phyloP scores from a whole-genome alignment of 2,888 invertebrate species.

The Carabus problematicus region DNA sequence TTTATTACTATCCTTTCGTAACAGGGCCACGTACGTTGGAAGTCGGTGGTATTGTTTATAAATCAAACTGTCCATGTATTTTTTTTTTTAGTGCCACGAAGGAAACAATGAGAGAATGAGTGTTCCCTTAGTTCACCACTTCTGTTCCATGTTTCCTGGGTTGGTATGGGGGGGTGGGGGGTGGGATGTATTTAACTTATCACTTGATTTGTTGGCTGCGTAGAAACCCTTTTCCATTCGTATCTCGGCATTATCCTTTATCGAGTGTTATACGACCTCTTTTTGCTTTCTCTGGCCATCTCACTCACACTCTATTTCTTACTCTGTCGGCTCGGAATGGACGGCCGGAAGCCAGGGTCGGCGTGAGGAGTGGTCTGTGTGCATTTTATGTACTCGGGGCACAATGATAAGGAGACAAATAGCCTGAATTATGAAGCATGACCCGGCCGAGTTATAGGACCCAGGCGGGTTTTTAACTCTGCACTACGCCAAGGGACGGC shows the following conservation, averaged over 20 bases:
- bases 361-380: not conserved
- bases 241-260: constrained; percentile 6
- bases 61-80: constrained; percentile 1
- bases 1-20: not conserved
- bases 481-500: not conserved
- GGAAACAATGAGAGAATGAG: no score
- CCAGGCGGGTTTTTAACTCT: constrained; percentile 31
- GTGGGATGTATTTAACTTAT: constrained; percentile 1
- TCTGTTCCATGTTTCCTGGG: not conserved
- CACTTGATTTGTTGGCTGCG: constrained; percentile 3
- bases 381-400: constrained; percentile 15
- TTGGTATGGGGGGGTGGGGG: not conserved
- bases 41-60: constrained; percentile 4
- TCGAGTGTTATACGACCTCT: not conserved
- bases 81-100: no score
- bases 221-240: constrained; percentile 1
- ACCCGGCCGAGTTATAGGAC: constrained; percentile 23
- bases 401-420: constrained; percentile 33
- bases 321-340: constrained; percentile 1
- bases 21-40: not conserved
- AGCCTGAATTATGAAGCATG: constrained; percentile 28
- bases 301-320: not conserved
- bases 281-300: not conserved
- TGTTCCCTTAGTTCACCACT: no score
- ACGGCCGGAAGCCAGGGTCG: not conserved